These are phyloP conservation scores for Petrocephalus sullivani DNA, from an alignment of 2,797 vertebrate genomes.

Conservation along the genomic window DNA sequence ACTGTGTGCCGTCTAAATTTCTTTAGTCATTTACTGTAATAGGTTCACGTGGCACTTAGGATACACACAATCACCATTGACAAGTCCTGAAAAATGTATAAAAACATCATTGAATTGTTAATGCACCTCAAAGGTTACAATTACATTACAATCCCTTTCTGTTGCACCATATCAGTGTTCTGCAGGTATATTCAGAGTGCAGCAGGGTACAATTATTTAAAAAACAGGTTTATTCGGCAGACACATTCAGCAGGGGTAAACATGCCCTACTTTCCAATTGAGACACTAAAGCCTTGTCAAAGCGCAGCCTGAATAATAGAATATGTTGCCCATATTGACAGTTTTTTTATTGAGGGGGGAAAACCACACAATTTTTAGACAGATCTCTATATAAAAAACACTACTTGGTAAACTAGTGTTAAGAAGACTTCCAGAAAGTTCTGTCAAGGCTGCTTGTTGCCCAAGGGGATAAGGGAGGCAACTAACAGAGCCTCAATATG, in stretches of 20 bases:
- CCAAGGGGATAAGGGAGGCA: slow-evolving; percentile 29
- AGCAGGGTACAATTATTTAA: slow-evolving; percentile 40
- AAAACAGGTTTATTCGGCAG: slow-evolving; percentile 43
- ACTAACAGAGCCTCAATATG: neutral
- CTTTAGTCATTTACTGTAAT: slow-evolving; percentile 32
- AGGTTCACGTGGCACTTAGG: slow-evolving; percentile 31
- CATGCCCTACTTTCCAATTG: slow-evolving; percentile 47
- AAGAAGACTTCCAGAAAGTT: slow-evolving; percentile 30
- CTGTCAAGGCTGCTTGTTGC: slow-evolving; percentile 28
- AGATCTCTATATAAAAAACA: slow-evolving; percentile 36
- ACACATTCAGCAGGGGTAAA: slow-evolving; percentile 50
- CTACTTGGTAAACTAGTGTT: slow-evolving; percentile 32
- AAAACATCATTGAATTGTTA: slow-evolving; percentile 44
- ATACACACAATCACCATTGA: slow-evolving; percentile 35
- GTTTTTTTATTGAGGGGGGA: slow-evolving; percentile 30
- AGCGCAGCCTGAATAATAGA: slow-evolving; percentile 33
- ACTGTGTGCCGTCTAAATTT: slow-evolving; percentile 43
- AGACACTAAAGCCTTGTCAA: slow-evolving; percentile 35
- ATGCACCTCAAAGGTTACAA: slow-evolving; percentile 41
- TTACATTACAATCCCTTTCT: slow-evolving; percentile 59
- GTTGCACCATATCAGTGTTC: slow-evolving; percentile 43
- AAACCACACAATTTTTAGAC: slow-evolving; percentile 9
- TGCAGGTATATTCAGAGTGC: slow-evolving; percentile 37
- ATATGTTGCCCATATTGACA: slow-evolving; percentile 31
- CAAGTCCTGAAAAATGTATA: slow-evolving; percentile 41